Base-by-base conservation (phyloP, 2,113 vertebrate species). In the Reinhardtius hippoglossoides region DNA sequence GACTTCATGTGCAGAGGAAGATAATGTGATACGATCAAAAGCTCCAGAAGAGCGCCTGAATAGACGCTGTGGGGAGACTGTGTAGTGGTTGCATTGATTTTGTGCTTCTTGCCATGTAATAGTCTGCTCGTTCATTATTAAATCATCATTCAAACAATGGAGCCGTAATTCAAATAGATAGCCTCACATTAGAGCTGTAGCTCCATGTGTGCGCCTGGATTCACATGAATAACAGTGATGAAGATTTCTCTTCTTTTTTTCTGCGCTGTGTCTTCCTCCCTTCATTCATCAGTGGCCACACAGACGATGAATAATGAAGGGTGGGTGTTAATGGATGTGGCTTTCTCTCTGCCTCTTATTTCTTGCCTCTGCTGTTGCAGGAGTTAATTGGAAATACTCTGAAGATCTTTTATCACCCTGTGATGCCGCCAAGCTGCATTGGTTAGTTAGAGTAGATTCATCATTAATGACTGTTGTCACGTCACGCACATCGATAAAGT, bases 361-460 rank as follows among this genome's bases (percentile, higher is more conserved):
- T 76, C 72, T 84, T 63, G 31, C 67, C 59, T 87, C 63, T 80
- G 76, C 74, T 88, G 24, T 84, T 83, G 62, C 73, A 37, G 59
- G 50, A 86, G 68, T 75, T 89, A 82, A 91, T 90, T 87, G 87
- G 63, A 90, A 88, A 21, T 78, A 80, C 71, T 84, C 68, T 72
- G 64, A 78, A 75, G 67, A 77, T 90, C 65, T 65, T 89, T 85
- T 85, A 84, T 92, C 86, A 80, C 57, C 74, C 44, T 71, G 74
- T 61, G 74, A 71, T 73, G 65, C 76, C 81, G 78, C 83, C 54
- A 54, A 71, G 82, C 83, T 70, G 31, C 70, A 74, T 40, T 42
- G 61, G 44, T 75, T 72, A 64, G 66, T 69, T 42, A 50, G 62
- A 84, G 50, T 62, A 78, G 67, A 67, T 75, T 89, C 37, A 83